Evolutionary conservation across 2,888 invertebrate genomes (phyloP).

Genomic region (Drosophila limbata): DNA sequence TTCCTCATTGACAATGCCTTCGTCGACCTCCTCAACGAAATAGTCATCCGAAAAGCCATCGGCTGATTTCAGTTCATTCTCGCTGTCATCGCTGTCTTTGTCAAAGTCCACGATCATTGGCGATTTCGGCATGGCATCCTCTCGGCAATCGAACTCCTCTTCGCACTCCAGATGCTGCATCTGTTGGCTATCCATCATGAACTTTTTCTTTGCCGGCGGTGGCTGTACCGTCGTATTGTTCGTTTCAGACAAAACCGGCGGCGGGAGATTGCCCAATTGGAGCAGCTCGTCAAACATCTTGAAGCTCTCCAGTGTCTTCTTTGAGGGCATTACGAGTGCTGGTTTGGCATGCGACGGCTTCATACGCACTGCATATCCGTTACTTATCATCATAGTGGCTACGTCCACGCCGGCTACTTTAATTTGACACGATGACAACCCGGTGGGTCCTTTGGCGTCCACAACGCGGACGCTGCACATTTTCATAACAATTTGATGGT

Average conservation of each 20-base stretch:
- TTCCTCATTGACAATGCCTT: conserved; percentile 17
- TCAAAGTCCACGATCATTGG: conserved; percentile 4
- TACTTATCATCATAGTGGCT: conserved; percentile 65
- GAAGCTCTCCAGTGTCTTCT: conserved; percentile 29
- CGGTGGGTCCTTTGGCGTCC: neutral
- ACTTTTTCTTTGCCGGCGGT: conserved; percentile 54
- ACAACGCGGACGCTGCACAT: conserved; percentile 86
- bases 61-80: neutral
- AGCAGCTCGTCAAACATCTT: conserved; percentile 48
- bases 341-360: neutral
- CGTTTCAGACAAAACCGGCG: neutral
- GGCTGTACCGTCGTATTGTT: conserved; percentile 26
- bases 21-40: conserved; percentile 9
- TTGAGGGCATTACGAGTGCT: neutral
- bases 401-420: conserved; percentile 70
- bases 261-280: conserved; percentile 17
- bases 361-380: conserved; percentile 43
- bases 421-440: conserved; percentile 66
- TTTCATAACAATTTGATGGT: conserved; percentile 87
- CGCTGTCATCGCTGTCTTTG: neutral
- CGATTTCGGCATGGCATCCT: conserved; percentile 27
- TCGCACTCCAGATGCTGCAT: neutral
- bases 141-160: conserved; percentile 55
- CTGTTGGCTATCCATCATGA: conserved; percentile 6
- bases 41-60: conserved; percentile 22